Evolutionary conservation across 2,888 invertebrate genomes (phyloP).

Genomic region (Ichneumoninae sp.): DNA sequence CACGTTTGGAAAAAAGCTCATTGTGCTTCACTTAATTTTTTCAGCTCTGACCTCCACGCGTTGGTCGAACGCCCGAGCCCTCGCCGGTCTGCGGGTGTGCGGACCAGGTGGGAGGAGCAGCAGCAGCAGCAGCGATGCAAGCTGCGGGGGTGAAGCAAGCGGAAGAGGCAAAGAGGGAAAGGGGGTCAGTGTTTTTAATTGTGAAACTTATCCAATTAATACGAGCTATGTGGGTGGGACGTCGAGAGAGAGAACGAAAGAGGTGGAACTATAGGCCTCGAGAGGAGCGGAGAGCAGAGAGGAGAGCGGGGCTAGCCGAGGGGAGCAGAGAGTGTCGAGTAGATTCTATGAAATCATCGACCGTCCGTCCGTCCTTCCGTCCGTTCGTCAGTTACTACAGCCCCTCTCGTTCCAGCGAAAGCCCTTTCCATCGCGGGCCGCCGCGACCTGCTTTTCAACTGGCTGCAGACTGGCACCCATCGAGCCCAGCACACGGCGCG

Average conservation of each 20-base stretch:
- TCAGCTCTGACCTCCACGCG: slow-evolving; percentile 14
- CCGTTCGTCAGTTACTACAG: slow-evolving; percentile 67
- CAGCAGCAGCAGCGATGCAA: slow-evolving; percentile 1
- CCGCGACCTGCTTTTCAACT: slow-evolving; percentile 65
- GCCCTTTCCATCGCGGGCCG: slow-evolving; percentile 13
- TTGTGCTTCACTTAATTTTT: slow-evolving; percentile 51
- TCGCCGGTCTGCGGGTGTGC: neutral
- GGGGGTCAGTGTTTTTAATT: slow-evolving; percentile 73
- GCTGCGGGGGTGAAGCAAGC: neutral
- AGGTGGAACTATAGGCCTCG: slow-evolving; percentile 33
- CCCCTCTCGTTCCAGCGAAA: slow-evolving; percentile 5
- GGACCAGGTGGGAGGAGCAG: slow-evolving; percentile 4
- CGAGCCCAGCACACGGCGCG: slow-evolving; percentile 46
- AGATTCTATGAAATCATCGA: slow-evolving; percentile 70
- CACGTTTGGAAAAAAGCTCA: slow-evolving; percentile 19
- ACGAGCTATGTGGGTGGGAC: slow-evolving; percentile 52
- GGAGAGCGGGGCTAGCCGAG: slow-evolving; percentile 3
- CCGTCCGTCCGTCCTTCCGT: slow-evolving; percentile 66
- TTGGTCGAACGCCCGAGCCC: slow-evolving; percentile 29
- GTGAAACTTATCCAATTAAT: slow-evolving; percentile 76
- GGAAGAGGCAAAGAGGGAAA: slow-evolving; percentile 37
- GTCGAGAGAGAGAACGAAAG: slow-evolving; percentile 23
- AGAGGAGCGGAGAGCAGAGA: slow-evolving; percentile 22
- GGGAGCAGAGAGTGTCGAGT: slow-evolving; percentile 51
- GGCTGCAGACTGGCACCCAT: slow-evolving; percentile 47